Conservation (phyloP, 2,113 vertebrate species). For the Tychaedon coryphoeus region DNA sequence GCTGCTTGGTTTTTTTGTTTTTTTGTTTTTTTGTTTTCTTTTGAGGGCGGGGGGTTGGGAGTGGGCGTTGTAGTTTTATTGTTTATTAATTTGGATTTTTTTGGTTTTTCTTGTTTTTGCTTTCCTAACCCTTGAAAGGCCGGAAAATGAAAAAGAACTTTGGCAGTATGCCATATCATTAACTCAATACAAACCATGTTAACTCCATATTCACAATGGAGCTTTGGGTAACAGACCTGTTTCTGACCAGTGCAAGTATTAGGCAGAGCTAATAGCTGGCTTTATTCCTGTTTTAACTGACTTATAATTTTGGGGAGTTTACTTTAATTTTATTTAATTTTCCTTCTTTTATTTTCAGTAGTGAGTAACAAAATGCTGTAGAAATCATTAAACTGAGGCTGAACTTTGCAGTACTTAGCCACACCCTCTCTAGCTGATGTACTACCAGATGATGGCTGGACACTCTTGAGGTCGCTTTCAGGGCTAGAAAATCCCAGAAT, state of each 20-base stretch:
- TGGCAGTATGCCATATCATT: background rate
- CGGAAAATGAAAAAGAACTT: background rate
- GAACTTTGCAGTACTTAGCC: background rate
- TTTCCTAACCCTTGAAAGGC: fast-evolving
- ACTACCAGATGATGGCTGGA: background rate
- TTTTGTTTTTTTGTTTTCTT: too few species aligned
- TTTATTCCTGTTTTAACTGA: background rate
- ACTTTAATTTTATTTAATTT: background rate
- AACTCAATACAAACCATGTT: background rate
- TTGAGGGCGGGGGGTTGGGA: fast-evolving
- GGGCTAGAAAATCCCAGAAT: background rate
- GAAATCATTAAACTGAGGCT: background rate
- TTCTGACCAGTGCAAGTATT: background rate
- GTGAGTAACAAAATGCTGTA: background rate
- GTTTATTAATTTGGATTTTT: background rate
- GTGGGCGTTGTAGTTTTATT: background rate
- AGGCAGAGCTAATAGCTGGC: background rate
- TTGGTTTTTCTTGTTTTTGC: background rate
- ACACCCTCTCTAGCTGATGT: background rate
- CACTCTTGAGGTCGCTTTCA: background rate
- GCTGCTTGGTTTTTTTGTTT: background rate
- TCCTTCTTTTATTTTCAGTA: background rate
- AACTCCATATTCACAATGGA: background rate
- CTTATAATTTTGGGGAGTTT: background rate
- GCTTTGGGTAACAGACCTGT: background rate